phyloP scores from a whole-genome alignment of 2,888 invertebrate genomes.

The Dexiosoma caninum region DNA sequence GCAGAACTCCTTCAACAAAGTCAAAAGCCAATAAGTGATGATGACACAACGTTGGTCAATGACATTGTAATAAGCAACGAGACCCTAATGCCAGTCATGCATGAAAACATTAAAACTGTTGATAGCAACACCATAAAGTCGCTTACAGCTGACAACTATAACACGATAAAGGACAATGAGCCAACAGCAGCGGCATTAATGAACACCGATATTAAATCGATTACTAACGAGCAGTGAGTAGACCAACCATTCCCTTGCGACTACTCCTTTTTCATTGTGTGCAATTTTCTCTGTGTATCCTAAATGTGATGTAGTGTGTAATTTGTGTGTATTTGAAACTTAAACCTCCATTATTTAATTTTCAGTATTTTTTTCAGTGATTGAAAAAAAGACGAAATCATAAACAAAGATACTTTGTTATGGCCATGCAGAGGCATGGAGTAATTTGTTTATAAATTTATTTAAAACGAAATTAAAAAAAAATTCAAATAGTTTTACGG shows the following conservation, averaged over 20 bases:
- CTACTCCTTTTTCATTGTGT: constrained; percentile 18
- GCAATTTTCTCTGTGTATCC: constrained; percentile 5
- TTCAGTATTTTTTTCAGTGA: constrained; percentile 16
- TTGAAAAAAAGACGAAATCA: background rate
- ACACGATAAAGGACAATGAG: constrained; percentile 64
- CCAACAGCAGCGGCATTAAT: constrained; percentile 7
- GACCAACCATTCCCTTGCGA: constrained; percentile 12
- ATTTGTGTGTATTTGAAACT: constrained; percentile 15
- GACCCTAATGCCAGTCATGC: constrained; percentile 28
- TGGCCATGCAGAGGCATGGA: constrained; percentile 29
- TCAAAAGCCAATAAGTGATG: background rate
- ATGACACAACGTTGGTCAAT: constrained; percentile 17
- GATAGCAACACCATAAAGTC: constrained; percentile 1
- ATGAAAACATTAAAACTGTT: constrained; percentile 30
- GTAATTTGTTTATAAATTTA: constrained; percentile 7
- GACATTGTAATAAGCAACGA: constrained; percentile 31
- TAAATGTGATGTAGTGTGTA: constrained; percentile 25
- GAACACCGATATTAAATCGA: constrained; percentile 21
- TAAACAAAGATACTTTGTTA: background rate
- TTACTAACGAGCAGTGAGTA: constrained; percentile 58
- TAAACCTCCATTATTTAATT: background rate
- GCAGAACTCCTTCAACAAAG: constrained; percentile 52
- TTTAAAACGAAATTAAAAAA: background rate
- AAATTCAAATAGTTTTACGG: constrained; percentile 23
- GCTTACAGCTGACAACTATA: constrained; percentile 55